Evolutionary conservation across 2,888 invertebrate genomes (phyloP).

Genomic region (Gisinianus flammeolus): DNA sequence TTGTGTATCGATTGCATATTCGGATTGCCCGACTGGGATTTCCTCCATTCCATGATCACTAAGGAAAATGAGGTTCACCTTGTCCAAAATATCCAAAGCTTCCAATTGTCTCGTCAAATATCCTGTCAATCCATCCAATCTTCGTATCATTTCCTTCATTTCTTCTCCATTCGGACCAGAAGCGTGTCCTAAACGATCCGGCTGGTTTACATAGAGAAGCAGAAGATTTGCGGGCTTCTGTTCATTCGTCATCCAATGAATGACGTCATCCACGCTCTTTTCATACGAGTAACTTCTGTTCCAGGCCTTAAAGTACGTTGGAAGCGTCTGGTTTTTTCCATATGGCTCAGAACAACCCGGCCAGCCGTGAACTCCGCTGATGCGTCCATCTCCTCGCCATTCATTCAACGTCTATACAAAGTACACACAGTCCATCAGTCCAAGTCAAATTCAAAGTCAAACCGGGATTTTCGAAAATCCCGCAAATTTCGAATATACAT

Average conservation of each 20-base stretch:
- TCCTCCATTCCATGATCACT: conserved; percentile 80
- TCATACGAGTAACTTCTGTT: too few species aligned
- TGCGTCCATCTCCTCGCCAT: conserved; percentile 64
- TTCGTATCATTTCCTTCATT: conserved; percentile 59
- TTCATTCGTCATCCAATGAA: conserved; percentile 67
- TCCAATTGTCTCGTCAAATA: conserved; percentile 67
- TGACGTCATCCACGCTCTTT: conserved; percentile 67
- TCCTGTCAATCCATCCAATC: conserved; percentile 64
- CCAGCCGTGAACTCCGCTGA: conserved; percentile 74
- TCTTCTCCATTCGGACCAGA: conserved; percentile 66
- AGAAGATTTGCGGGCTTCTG: conserved; percentile 72
- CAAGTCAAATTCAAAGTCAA: too few species aligned
- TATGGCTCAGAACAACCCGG: conserved; percentile 69
- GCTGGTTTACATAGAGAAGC: conserved; percentile 73
- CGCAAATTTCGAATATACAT: too few species aligned
- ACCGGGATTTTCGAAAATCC: too few species aligned
- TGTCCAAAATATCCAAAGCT: conserved; percentile 64
- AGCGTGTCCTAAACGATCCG: conserved; percentile 70
- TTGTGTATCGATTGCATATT: conserved; percentile 65
- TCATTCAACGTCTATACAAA: conserved; percentile 68
- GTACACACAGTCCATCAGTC: too few species aligned
- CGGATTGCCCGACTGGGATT: conserved; percentile 66
- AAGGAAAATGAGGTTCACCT: conserved; percentile 71
- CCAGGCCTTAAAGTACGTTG: too few species aligned
- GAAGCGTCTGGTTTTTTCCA: conserved; percentile 61